phyloP scores from a whole-genome alignment of 2,888 invertebrate species.

The Pelosia muscerda region DNA sequence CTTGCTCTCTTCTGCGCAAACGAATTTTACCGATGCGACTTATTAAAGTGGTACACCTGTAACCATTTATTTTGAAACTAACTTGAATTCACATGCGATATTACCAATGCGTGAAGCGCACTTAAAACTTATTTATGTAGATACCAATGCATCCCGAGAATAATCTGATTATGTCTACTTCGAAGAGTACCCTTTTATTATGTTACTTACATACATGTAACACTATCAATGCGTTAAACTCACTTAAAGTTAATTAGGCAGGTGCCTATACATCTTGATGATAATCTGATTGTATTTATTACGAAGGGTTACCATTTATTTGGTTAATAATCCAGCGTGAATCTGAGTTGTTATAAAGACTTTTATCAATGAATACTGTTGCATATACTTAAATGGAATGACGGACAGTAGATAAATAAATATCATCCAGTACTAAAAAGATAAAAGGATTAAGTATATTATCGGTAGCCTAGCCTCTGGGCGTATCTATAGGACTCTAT shows the following conservation, averaged over 20 bases:
- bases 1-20: too few relatives aligned
- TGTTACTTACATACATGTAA: not conserved
- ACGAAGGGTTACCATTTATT: slow-evolving; percentile 33
- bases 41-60: too few relatives aligned
- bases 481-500: not conserved
- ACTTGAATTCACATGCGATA: not conserved
- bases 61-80: not conserved
- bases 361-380: not conserved
- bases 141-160: slow-evolving; percentile 35
- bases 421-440: not conserved
- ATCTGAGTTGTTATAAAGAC: not conserved
- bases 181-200: slow-evolving; percentile 34
- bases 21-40: too few relatives aligned
- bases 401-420: not conserved
- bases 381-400: not conserved
- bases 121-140: slow-evolving; percentile 50
- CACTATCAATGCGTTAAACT: slow-evolving; percentile 29
- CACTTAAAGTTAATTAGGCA: not conserved
- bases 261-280: not conserved
- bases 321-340: slow-evolving; percentile 31
- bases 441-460: not conserved
- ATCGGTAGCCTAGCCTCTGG: too few relatives aligned
- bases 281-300: slow-evolving; percentile 2
- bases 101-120: slow-evolving; percentile 52
- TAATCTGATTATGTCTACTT: slow-evolving; percentile 55